Evolutionary conservation across 2,888 invertebrate genomes (phyloP).

Genomic region (Ephialtes manifestator): DNA sequence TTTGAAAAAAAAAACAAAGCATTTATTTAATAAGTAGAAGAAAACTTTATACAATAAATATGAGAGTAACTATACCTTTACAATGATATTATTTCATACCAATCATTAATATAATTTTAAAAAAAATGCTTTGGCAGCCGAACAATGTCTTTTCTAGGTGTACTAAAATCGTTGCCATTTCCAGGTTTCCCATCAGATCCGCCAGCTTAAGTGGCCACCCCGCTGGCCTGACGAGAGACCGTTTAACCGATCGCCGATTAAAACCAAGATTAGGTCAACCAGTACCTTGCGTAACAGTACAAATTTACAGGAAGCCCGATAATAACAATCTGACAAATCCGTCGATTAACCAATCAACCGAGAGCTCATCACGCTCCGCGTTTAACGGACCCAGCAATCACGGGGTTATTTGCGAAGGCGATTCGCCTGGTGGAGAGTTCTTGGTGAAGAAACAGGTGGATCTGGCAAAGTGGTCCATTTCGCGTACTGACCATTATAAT

Average conservation of each 20-base stretch:
- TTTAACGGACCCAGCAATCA: conserved; percentile 58
- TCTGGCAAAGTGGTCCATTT: conserved; percentile 67
- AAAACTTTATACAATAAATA: background rate
- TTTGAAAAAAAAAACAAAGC: background rate
- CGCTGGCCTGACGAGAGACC: background rate
- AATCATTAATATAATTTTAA: no score
- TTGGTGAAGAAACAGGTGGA: conserved; percentile 59
- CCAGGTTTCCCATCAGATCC: no score
- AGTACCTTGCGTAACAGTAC: background rate
- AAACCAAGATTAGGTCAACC: background rate
- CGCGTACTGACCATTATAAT: conserved; percentile 64
- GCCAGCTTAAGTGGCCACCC: no score
- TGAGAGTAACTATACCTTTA: no score
- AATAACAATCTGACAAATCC: background rate
- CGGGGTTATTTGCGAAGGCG: conserved; percentile 48
- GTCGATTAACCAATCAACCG: conserved; percentile 61
- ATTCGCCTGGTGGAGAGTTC: conserved; percentile 8
- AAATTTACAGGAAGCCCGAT: background rate
- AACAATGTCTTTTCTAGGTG: no score
- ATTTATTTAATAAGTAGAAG: background rate
- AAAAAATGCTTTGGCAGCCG: no score
- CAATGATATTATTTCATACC: no score
- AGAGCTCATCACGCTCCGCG: conserved; percentile 42
- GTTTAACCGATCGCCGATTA: background rate
- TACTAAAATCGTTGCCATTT: no score